Conservation (phyloP, 2,113 vertebrate genomes). For the Meriones unguiculatus region DNA sequence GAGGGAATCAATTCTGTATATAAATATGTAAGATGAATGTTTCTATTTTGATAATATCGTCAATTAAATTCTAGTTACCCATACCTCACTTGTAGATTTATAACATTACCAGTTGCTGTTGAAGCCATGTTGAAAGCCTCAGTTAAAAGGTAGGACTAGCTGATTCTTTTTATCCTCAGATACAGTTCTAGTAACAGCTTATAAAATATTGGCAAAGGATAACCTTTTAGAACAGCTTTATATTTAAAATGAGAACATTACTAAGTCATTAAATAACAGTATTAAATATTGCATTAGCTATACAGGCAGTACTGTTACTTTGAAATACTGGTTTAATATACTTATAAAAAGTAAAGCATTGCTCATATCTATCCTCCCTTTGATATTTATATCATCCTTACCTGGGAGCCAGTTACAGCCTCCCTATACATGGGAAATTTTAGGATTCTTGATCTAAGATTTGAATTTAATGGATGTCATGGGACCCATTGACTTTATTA, state of each 20-base stretch:
- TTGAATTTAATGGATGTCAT: neutral
- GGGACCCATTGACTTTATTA: neutral
- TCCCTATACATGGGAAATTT: neutral
- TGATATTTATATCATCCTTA: constrained; percentile 43
- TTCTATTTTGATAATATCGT: constrained; percentile 23
- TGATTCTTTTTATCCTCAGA: neutral
- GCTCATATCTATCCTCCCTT: neutral
- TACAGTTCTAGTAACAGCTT: neutral
- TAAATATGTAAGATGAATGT: neutral
- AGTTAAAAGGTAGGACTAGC: neutral
- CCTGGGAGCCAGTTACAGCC: neutral
- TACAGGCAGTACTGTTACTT: neutral
- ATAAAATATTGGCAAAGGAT: constrained; percentile 60
- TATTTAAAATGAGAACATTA: constrained; percentile 34
- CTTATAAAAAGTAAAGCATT: constrained; percentile 1
- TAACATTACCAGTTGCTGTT: neutral
- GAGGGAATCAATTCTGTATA: constrained; percentile 51
- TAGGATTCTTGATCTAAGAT: neutral
- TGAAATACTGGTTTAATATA: constrained; percentile 73
- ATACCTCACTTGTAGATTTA: neutral
- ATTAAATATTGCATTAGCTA: constrained; percentile 65
- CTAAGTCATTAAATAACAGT: constrained; percentile 49
- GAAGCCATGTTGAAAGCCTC: neutral
- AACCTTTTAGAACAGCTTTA: constrained; percentile 38
- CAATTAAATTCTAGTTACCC: constrained; percentile 27